Base-by-base conservation (phyloP, 2,888 invertebrate species). In the Mimachlamys varia region DNA sequence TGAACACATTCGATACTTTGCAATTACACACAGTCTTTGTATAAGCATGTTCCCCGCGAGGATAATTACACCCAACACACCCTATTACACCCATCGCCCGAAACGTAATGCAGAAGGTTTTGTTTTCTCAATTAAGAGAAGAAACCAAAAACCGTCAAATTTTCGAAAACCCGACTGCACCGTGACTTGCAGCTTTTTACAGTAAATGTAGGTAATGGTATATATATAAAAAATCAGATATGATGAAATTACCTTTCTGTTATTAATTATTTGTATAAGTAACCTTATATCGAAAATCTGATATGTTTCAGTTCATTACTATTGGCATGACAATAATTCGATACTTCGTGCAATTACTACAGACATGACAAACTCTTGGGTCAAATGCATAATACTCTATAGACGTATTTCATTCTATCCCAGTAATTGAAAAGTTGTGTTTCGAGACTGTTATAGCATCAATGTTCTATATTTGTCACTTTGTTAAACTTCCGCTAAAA, bases 81-180 rank as follows among this genome's bases (percentile, higher is more conserved):
- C 17, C 76, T 33, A 76, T 76, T 76, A 76, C 76, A 76, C 76
- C n/a, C 76, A 76, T 27, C 33, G 76, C 27, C 76, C 33, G 76
- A 76, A 27, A 76, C 0, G 33, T 76, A 33, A 76, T 76, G 33
- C 76, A 76, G 22, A 27, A 33, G 13, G n/a, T 50, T 15, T 50
- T 50, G 15, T 12, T 76, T 27, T 76, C 33, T 76, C 4, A 76
- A 33, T 76, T 76, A 13, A 62, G n/a, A n/a, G 5, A n/a, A 62
- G n/a, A 62, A n/a, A n/a, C n/a, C n/a, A n/a, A n/a, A 62, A 22
- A 5, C 5, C 53, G 12, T 53, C 13, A 53, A 17, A 22, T 58
- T 58, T 58, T 10, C 22, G 33, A 22, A 76, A 76, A 27, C 33
- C 76, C 33, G 33, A 76, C 33, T 22, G 76, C 27, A 33, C 33